Evolutionary conservation across 2,797 vertebrate species (phyloP), one percentile per base, ranked within the genome.

Genomic region (Amblyopsis hoosieri): DNA sequence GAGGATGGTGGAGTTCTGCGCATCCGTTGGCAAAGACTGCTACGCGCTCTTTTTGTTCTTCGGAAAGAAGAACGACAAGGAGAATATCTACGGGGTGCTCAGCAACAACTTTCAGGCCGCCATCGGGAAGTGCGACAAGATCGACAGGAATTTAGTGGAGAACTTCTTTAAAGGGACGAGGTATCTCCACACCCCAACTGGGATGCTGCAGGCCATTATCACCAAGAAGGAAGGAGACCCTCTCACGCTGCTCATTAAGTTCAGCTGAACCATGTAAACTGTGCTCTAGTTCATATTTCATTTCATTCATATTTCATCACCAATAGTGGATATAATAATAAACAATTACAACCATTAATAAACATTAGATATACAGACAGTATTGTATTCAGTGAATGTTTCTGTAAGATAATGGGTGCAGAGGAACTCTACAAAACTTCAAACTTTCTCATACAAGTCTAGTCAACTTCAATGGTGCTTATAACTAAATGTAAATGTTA

Each of bases 11-110:
- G 85, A 90, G 57, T 92, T 93, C 86, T 93, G 93, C 58, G 57
- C 86, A 2, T 91, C 90, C 13, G 23, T 93, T 0, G 91, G 91
- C 17, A 89, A 80, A 59, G 91, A 93, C 75, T 93, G 93, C 78
- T 93, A 92, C 0, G 85, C 91, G 9, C 91, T 94, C 9, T 93
- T 93, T 73, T 64, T 93, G 64, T 90, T 94, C 72, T 78, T 93
- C 2, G 92, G 91, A 2, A 74, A 37, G 62, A 85, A 75, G 46
- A 88, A 50, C 0, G 89, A 93, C 69, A 77, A 62, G 7, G 83
- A 65, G 3, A 88, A 89, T 33, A 90, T 93, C 69, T 92, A 85
- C 0, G 92, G 91, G 0, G 84, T 94, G 55, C 85, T 92, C 55
- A 94, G 92, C 75, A 93, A 94, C 69, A 93, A 93, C 73, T 89